Base-by-base conservation (phyloP, 2,797 vertebrate genomes). In the Sebastes trivittatus region DNA sequence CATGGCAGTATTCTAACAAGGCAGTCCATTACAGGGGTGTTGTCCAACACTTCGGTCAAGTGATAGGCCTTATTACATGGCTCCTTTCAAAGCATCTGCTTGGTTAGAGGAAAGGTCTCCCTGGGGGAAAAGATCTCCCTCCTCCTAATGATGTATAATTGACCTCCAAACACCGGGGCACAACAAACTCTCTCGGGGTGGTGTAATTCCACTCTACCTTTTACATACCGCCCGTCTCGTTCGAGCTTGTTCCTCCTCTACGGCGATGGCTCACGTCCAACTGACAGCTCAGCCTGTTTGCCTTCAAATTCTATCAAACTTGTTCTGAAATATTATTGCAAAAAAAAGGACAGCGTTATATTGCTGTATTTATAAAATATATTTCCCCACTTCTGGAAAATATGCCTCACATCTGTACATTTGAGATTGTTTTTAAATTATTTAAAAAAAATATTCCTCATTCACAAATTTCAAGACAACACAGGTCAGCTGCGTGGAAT, bases 61-160 rank as follows among this genome's bases (percentile, higher is more conserved):
- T 88, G 93, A 94, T 92, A 85, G 90, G 91, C 91, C 89, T 93
- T 90, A 92, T 93, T 94, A 90, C 92, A 90, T 36, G 80, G 84
- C 84, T 85, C 65, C 88, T 84, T 94, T 91, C 90, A 92, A 92
- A 90, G 86, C 89, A 89, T 92, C 89, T 91, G 91, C 88, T 85
- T 58, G 86, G 82, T 92, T 87, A 89, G 82, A 81, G 86, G 81
- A 90, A 80, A 91, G 76, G 67, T 86, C 92, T 91, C 92, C 92
- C 88, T 63, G 76, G 91, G 46, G 91, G 91, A 88, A 89, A 90
- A 85, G 83, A 88, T 90, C 87, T 86, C 88, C 84, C 80, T 87
- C 86, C 81, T 93, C 87, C 93, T 94, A 94, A 94, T 94, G 91
- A 93, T 85, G 87, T 92, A 91, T 93, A 94, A 94, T 94, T 94